Percentiles rank a stretch among this genome's conserved stretches.
These are phyloP conservation scores for Elephantulus edwardii DNA, from an alignment of 2,113 vertebrate genomes.

Conservation along the genomic window DNA sequence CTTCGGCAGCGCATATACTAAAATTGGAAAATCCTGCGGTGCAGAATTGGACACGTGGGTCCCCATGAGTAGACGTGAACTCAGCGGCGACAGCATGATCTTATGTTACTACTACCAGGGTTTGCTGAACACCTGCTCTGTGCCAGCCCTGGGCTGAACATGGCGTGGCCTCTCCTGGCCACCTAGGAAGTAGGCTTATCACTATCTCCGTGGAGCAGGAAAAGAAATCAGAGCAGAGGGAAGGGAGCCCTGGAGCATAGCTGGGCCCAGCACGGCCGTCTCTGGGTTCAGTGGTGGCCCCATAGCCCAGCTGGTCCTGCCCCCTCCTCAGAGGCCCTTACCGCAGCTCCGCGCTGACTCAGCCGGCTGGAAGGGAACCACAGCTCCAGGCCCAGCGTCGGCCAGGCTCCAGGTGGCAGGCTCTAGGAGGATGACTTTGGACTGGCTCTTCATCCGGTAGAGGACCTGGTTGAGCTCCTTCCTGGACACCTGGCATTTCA, in stretches of 20 bases:
- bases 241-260: neutral
- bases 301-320: neutral
- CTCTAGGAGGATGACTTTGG: rapidly evolving
- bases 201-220: neutral
- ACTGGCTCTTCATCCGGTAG: rapidly evolving
- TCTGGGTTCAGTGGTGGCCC: neutral
- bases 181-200: rapidly evolving
- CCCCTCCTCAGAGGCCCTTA: neutral
- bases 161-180: neutral
- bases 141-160: neutral
- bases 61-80: neutral
- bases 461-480: constrained; percentile 8
- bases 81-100: neutral
- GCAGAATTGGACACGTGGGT: too few relatives aligned
- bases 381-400: rapidly evolving
- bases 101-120: rapidly evolving
- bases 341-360: neutral
- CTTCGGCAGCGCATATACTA: too few relatives aligned
- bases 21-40: neutral
- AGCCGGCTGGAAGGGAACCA: rapidly evolving
- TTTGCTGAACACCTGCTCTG: neutral
- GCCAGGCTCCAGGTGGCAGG: neutral
- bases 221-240: neutral
- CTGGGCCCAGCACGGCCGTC: neutral
- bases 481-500: constrained; percentile 2